Base-by-base conservation (phyloP, 2,888 invertebrate genomes). In the Leptinotarsa peninsularis region DNA sequence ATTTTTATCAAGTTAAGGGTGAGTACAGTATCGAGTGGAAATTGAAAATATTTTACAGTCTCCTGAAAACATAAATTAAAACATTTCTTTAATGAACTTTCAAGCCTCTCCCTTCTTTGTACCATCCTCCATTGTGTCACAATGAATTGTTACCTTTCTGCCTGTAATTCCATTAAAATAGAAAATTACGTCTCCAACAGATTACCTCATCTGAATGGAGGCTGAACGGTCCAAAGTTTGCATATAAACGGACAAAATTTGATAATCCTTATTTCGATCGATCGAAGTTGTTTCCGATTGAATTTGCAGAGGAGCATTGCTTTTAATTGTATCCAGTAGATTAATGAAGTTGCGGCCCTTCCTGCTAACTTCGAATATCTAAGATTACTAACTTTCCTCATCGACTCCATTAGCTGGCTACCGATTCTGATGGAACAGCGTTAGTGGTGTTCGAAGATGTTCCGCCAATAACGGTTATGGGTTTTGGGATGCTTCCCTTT, bases 311-410 rank as follows among this genome's bases (percentile, higher is more conserved):
- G 82, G 83, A 84, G 84, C 84, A 83, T 83, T 80, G 83, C 85
- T 81, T 81, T 88, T 87, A 87, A 87, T 86, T 86, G 86, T 86
- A 87, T 87, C 86, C 84, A 81, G 78, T 81, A 86, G 87, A 87
- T 88, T 87, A 88, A 87, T 88, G 86, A 86, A 88, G 85, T 87
- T 86, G 85, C 82, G 84, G 86, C 84, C 85, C 82, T 84, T 81
- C 81, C 81, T 81, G 81, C 83, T 77, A 85, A 87, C 83, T 87
- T 85, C 81, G 85, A 83, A 83, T 85, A 84, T 84, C 83, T 82
- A 84, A 86, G 86, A 86, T 86, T 86, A 86, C 81, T 80, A 82
- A 85, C 81, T 82, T 82, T 78, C 69, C 76, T 76, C 74, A 76
- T 78, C 71, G 75, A 72, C 73, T 70, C 76, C 74, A 74, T 72